Evolutionary conservation across 2,888 invertebrate species (phyloP).

Genomic region (Luperina testacea): DNA sequence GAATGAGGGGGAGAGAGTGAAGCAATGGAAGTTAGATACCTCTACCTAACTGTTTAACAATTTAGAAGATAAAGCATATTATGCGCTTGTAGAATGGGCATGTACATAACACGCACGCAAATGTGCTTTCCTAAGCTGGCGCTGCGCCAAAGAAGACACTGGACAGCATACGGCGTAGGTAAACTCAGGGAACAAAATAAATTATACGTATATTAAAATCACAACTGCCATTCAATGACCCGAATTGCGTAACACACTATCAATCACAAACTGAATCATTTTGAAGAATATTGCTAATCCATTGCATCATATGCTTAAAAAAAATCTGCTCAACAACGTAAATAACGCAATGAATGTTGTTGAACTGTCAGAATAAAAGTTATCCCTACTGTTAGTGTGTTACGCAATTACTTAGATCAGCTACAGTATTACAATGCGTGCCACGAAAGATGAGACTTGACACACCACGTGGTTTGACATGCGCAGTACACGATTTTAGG

Average conservation of each 20-base stretch:
- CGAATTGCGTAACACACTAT: background rate
- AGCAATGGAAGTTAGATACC: background rate
- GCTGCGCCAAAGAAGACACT: background rate
- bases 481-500: no score
- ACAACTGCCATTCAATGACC: background rate
- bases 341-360: no score
- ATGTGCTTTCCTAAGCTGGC: no score
- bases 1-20: conserved; percentile 2
- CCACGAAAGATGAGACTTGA: no score
- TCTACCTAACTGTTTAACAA: background rate
- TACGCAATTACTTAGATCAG: background rate
- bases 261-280: background rate
- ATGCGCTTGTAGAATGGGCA: background rate
- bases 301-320: no score
- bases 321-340: no score
- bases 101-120: background rate
- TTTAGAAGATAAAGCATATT: background rate
- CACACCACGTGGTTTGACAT: no score
- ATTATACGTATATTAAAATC: background rate
- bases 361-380: no score
- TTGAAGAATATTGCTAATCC: no score
- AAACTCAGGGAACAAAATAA: background rate
- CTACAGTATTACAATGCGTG: background rate
- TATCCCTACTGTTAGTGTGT: no score
- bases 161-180: background rate